These are phyloP conservation scores for Parthenolecanium corni DNA, from an alignment of 2,888 invertebrate genomes.

Conservation along the genomic window DNA sequence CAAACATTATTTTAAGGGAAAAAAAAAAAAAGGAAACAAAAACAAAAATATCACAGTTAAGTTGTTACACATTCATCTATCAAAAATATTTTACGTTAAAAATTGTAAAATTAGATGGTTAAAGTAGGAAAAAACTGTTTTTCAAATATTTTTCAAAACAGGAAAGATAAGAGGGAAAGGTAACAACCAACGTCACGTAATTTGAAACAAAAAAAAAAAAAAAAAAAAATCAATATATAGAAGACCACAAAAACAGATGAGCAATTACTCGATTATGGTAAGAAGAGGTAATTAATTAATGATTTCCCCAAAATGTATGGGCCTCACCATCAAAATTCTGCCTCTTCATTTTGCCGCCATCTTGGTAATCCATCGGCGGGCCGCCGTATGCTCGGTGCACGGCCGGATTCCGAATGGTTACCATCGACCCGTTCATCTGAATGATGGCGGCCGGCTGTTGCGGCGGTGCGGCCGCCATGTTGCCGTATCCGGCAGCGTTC, in stretches of 20 bases:
- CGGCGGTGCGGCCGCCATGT: slow-evolving; percentile 34
- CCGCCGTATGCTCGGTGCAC: slow-evolving; percentile 10
- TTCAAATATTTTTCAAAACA: too few relatives aligned
- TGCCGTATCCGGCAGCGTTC: slow-evolving; percentile 15
- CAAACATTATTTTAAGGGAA: too few relatives aligned
- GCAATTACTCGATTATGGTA: too few relatives aligned
- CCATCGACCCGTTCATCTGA: slow-evolving; percentile 60
- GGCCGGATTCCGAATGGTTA: slow-evolving; percentile 64
- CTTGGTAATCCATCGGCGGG: slow-evolving; percentile 11
- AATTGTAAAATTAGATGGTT: background rate
- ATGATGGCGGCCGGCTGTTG: slow-evolving; percentile 45
- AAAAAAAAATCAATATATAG: background rate
- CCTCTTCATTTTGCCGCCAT: background rate
- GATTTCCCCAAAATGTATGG: background rate
- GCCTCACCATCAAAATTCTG: slow-evolving; percentile 20
- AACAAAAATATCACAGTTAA: too few relatives aligned
- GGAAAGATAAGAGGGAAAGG: background rate
- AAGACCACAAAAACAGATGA: background rate
- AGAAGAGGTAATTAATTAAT: too few relatives aligned
- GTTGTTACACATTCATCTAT: too few relatives aligned
- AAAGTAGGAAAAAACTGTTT: background rate
- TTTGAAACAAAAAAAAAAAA: background rate
- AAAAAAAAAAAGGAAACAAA: too few relatives aligned
- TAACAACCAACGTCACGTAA: background rate
- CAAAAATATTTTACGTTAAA: too few relatives aligned